phyloP scores from a whole-genome alignment of 2,113 vertebrate genomes.

The Parotia lawesii region DNA sequence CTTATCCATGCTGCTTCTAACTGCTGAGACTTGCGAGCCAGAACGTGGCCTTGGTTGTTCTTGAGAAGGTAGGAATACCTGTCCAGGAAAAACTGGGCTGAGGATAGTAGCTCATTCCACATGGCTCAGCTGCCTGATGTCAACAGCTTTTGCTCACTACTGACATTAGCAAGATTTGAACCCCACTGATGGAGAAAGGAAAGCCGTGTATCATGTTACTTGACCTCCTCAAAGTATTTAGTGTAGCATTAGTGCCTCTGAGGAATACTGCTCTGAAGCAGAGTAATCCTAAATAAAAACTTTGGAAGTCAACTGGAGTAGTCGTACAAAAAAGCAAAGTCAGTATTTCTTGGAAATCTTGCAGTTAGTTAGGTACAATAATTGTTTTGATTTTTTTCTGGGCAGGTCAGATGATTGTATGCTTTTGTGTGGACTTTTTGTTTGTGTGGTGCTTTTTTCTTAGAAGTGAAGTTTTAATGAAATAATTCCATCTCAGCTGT shows the following conservation, averaged over 20 bases:
- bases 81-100: not conserved
- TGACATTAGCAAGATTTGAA: conserved; percentile 37
- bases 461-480: not conserved
- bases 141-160: conserved; percentile 31
- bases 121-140: conserved; percentile 21
- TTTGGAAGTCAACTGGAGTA: not conserved
- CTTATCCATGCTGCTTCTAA: not conserved
- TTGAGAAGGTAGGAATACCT: conserved; percentile 8
- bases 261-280: not conserved
- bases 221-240: conserved; percentile 2
- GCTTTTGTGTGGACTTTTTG: not conserved
- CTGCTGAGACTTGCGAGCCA: not conserved
- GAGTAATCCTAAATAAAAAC: not conserved
- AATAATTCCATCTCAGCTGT: not conserved
- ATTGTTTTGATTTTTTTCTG: not conserved
- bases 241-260: conserved; percentile 26
- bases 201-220: not conserved
- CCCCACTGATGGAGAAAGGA: not conserved
- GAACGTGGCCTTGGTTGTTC: not conserved
- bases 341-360: not conserved
- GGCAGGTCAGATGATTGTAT: not conserved
- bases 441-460: not conserved
- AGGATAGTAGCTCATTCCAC: not conserved
- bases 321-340: not conserved
- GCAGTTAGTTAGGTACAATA: not conserved